Conservation (phyloP, 2,888 invertebrate species). For the Ennomos erosarius region DNA sequence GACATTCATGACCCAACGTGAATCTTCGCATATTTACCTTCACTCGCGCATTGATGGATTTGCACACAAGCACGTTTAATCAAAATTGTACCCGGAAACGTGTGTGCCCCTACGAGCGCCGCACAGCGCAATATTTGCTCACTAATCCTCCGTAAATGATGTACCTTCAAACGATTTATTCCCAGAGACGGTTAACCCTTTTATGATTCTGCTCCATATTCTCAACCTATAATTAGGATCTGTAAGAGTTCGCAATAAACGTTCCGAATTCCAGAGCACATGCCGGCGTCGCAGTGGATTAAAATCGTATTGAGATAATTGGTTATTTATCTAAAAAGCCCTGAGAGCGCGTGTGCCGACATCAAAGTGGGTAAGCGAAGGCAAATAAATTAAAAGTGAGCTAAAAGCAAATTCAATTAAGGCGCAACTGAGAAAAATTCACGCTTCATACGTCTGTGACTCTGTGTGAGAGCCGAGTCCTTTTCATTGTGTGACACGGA, state of each 20-base stretch:
- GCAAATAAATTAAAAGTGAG: constrained; percentile 80
- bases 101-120: constrained; percentile 18
- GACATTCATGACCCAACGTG: constrained; percentile 49
- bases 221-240: constrained; percentile 40
- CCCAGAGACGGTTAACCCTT: constrained; percentile 18
- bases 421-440: constrained; percentile 65
- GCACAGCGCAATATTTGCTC: constrained; percentile 41
- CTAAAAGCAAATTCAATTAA: constrained; percentile 79
- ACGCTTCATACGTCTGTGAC: constrained; percentile 45
- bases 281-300: constrained; percentile 55
- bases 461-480: constrained; percentile 42
- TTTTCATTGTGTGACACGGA: constrained; percentile 44
- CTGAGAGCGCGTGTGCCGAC: constrained; percentile 59
- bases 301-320: constrained; percentile 74
- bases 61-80: constrained; percentile 58
- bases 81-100: constrained; percentile 55
- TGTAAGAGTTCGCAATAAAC: constrained; percentile 44
- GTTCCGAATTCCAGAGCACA: constrained; percentile 55
- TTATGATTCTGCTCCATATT: constrained; percentile 26
- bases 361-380: constrained; percentile 72
- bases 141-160: constrained; percentile 34
- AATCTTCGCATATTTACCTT: constrained; percentile 70
- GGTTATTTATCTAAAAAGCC: constrained; percentile 78
- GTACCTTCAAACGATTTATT: constrained; percentile 21
- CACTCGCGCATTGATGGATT: constrained; percentile 54